Evolutionary conservation across 1,140 invertebrate genomes (phyloP), one percentile per base, ranked within the genome.

Genomic region (Drosophila varians): DNA sequence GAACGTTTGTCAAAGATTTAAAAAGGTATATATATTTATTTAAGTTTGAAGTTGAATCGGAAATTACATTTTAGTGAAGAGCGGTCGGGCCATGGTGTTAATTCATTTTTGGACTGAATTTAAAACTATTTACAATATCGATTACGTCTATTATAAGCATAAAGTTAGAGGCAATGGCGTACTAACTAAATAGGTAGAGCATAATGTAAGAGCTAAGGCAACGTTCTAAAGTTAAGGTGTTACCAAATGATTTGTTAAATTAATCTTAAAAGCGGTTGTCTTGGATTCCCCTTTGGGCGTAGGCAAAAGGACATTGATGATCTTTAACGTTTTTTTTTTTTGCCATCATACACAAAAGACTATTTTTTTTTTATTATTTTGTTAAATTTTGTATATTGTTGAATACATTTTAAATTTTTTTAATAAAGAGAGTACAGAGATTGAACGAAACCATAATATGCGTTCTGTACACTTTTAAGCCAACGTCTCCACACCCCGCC

Each of bases 121-220:
- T 72, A 73, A 21, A 36, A 46, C 53, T 84, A 75, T 84, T 69
- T 86, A 86, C 80, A 86, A 12, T 36, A 36, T 19, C 46, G 52
- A 43, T 28, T 9, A 23, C 1, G 12, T 51, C 53, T 76, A 73
- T 31, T 6, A 31, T 36, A 46, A 58, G 4, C 40, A 68, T 57
- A 45, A 16, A 55, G 40, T 26, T 61, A 60, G 34, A 61, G 60
- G 75, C 68, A 55, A 56, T 68, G 45, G 31, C 28, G 18, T 26
- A 54, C 43, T 34, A 71, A 55, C 45, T 64, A 79, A 31, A 49
- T 45, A 3, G 28, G 53, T 46, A 46, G 21, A 28, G 8, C 28
- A 40, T 45, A 36, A 4, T 43, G 23, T 52, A 45, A 14, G 53
- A 55, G 49, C 75, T 75, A 79, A 64, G 71, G 61, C 52, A 72